These are phyloP conservation scores for Opisthograptis luteolata DNA, from an alignment of 2,888 invertebrate genomes.

Conservation along the genomic window DNA sequence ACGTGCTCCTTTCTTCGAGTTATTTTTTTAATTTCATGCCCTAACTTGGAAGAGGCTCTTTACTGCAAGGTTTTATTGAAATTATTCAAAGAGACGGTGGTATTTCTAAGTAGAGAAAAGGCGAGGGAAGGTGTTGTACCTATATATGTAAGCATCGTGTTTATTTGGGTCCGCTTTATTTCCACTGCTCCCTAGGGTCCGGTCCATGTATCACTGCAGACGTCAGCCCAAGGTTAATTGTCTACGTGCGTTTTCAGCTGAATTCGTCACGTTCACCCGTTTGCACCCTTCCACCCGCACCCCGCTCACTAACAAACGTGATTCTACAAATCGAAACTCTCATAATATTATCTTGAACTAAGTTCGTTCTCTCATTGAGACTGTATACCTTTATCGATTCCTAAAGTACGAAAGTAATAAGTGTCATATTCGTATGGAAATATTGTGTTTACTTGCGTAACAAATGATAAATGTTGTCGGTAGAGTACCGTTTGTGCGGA, in stretches of 20 bases:
- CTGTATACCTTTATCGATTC: constrained; percentile 33
- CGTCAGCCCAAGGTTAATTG: constrained; percentile 74
- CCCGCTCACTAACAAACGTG: constrained; percentile 52
- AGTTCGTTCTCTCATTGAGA: constrained; percentile 38
- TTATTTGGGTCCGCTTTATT: constrained; percentile 64
- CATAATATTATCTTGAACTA: constrained; percentile 35
- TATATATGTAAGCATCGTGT: constrained; percentile 56
- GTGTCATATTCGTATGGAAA: constrained; percentile 42
- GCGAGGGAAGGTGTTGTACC: constrained; percentile 49
- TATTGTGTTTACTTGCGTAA: constrained; percentile 46
- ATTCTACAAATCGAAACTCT: constrained; percentile 44
- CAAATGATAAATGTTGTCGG: constrained; percentile 51
- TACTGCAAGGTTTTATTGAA: constrained; percentile 41
- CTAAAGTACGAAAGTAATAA: constrained; percentile 40
- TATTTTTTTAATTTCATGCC: constrained; percentile 46
- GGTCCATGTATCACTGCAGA: constrained; percentile 71
- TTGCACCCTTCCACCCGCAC: constrained; percentile 42
- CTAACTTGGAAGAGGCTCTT: constrained; percentile 46
- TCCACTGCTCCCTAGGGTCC: constrained; percentile 54
- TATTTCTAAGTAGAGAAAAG: constrained; percentile 48
- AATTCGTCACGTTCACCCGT: constrained; percentile 68
- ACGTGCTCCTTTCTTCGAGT: constrained; percentile 57
- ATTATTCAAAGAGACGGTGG: constrained; percentile 33
- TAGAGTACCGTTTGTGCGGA: constrained; percentile 49
- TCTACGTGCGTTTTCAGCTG: constrained; percentile 76